phyloP scores from a whole-genome alignment of 2,113 vertebrate species.

The Bubalus kerabau region DNA sequence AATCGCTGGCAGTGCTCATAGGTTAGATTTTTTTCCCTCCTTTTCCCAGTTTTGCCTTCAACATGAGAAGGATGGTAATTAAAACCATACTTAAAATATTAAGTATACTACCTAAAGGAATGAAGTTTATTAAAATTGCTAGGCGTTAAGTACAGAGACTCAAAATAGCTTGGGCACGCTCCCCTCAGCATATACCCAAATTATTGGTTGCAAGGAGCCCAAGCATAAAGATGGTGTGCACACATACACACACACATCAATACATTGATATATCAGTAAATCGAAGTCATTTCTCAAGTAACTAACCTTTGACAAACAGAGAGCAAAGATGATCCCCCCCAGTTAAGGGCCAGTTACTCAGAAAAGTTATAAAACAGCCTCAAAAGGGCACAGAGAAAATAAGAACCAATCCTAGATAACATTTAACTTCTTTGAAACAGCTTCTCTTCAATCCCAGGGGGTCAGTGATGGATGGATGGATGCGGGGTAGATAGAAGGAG shows the following conservation, averaged over 20 bases:
- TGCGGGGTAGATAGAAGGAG: background rate
- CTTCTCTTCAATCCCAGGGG: background rate
- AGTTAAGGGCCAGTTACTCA: background rate
- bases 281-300: conserved; percentile 8
- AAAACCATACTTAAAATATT: conserved; percentile 63
- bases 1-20: background rate
- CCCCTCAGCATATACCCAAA: background rate
- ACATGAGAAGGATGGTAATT: conserved; percentile 47
- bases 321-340: background rate
- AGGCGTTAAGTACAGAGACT: conserved; percentile 49
- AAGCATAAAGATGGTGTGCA: background rate
- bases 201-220: background rate
- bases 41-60: conserved; percentile 43
- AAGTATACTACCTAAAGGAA: conserved; percentile 61
- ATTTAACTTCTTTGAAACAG: background rate
- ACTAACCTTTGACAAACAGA: background rate
- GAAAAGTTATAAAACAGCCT: background rate
- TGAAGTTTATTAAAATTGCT: conserved; percentile 53
- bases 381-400: background rate
- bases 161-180: background rate
- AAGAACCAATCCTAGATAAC: background rate
- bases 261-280: conserved; percentile 17
- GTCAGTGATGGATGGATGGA: background rate
- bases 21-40: background rate
- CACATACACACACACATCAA: background rate